phyloP scores from a whole-genome alignment of 2,113 vertebrate genomes.

The Ophiodon elongatus region DNA sequence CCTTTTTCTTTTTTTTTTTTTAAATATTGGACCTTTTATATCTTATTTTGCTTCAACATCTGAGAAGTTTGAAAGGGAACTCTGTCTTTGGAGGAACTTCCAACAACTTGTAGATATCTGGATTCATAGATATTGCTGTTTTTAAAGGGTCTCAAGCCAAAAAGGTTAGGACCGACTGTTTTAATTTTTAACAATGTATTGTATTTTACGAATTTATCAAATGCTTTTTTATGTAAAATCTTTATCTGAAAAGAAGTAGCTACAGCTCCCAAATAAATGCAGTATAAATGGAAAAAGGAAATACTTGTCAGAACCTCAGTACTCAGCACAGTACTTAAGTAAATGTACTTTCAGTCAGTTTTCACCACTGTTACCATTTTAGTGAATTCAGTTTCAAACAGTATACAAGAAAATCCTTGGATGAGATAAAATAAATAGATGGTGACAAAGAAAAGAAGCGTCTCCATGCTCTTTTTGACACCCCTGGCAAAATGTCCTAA shows the following conservation, averaged over 20 bases:
- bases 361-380: background rate
- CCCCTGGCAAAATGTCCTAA: conserved; percentile 42
- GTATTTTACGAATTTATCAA: background rate
- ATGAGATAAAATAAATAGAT: background rate
- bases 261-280: background rate
- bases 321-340: background rate
- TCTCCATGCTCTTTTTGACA: conserved; percentile 10
- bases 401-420: background rate
- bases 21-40: background rate
- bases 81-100: background rate
- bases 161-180: background rate
- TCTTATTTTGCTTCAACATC: background rate
- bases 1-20: background rate
- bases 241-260: background rate
- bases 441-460: conserved; percentile 21
- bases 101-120: background rate
- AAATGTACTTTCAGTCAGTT: conserved; percentile 1
- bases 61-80: background rate
- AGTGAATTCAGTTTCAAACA: background rate
- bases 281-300: background rate
- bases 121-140: background rate
- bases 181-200: background rate
- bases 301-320: background rate
- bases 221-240: background rate
- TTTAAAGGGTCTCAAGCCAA: background rate